Percentiles rank a stretch among this genome's conserved stretches.
These are phyloP conservation scores for Ptychoptera albimana DNA, from an alignment of 2,888 invertebrate species.

Conservation along the genomic window DNA sequence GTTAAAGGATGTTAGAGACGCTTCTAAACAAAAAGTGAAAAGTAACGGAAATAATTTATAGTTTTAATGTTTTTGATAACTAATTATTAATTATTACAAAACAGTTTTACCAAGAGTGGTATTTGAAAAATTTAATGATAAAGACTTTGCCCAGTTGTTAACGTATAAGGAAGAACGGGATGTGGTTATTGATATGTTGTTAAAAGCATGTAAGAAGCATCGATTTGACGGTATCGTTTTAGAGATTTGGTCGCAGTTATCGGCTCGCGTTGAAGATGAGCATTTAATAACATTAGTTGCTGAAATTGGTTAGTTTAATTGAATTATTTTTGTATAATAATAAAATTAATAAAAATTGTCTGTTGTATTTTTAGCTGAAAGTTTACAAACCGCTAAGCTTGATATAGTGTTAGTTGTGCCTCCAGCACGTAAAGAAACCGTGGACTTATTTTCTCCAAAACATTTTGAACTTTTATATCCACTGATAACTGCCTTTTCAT, in stretches of 20 bases:
- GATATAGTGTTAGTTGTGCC: constrained; percentile 65
- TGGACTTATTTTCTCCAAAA: constrained; percentile 51
- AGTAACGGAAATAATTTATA: constrained; percentile 6
- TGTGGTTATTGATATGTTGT: constrained; percentile 49
- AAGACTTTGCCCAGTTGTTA: constrained; percentile 59
- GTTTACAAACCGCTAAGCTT: constrained; percentile 34
- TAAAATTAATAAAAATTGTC: neutral
- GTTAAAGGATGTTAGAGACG: constrained; percentile 53
- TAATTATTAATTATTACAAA: constrained; percentile 16
- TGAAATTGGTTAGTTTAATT: constrained; percentile 36
- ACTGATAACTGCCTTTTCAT: constrained; percentile 68
- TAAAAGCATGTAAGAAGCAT: constrained; percentile 53
- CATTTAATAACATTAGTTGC: constrained; percentile 46
- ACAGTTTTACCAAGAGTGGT: constrained; percentile 76
- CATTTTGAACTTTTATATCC: constrained; percentile 65
- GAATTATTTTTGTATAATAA: neutral
- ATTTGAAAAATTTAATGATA: constrained; percentile 70
- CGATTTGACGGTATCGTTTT: constrained; percentile 81
- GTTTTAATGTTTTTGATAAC: neutral
- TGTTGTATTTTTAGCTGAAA: neutral
- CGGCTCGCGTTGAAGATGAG: constrained; percentile 41
- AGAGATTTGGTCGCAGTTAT: constrained; percentile 79
- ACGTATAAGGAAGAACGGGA: constrained; percentile 47
- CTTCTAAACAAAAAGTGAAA: constrained; percentile 22
- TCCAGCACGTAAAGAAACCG: constrained; percentile 39